Base-by-base conservation (phyloP, 2,113 vertebrate genomes). In the Eurypyga helias region DNA sequence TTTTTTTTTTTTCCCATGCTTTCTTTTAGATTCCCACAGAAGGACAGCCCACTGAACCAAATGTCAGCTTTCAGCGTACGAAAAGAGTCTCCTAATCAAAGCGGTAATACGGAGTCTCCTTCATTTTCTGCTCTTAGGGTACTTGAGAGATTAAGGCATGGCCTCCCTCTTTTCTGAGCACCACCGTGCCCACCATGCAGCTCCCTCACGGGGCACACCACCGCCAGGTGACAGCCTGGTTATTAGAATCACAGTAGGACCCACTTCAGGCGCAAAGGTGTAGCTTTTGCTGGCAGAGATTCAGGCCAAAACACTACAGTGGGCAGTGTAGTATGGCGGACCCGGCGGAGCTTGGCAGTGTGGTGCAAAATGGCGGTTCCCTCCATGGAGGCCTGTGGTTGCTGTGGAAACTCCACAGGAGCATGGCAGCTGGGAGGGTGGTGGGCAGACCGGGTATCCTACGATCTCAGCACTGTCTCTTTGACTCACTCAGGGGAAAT, bases 11-110 rank as follows among this genome's bases (percentile, higher is more conserved):
- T 38, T 23, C 23, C 17, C 5, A 5, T 31, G 1, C 82, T 97
- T 96, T 71, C 46, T 95, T 97, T 84, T 43, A 98, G 98, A 70
- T 92, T 91, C 38, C 61, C 3, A 11, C 33, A 43, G 91, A 86
- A 95, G 71, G 36, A 80, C 57, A 7, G 5, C 20, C 11, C 52
- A 17, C 24, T 11, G 64, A 88, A 73, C 52, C 87, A 83, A 52
- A 98, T 98, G 98, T 97, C 98, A 33, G 87, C 82, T 65, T 96
- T 97, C 91, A 70, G 91, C 81, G 66, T 81, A 66, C 96, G 73
- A 64, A 98, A 97, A 90, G 55, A 84, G 29, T 57, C 96, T 90
- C 34, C 96, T 5, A 58, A 61, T 45, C 75, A 49, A 94, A 96
- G 85, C 0, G 98, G 98, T 98, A 98, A 97, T n/a, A 33, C 58